A percentile compares a stretch with the other conserved stretches of the same genome.
phyloP scores from a whole-genome alignment of 2,113 vertebrate genomes.

The Baryphthengus martii region DNA sequence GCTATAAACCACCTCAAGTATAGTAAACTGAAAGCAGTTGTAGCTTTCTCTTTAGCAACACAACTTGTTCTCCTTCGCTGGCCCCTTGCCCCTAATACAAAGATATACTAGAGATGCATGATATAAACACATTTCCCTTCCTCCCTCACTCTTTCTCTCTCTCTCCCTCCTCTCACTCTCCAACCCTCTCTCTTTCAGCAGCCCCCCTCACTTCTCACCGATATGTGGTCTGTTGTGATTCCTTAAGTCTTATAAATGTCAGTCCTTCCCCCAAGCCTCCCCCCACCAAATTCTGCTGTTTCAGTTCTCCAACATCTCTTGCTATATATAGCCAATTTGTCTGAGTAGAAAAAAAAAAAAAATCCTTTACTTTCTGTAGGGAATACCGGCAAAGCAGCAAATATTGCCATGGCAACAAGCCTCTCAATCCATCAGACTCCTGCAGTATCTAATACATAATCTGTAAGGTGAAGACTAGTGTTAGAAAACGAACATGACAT shows the following conservation, averaged over 20 bases:
- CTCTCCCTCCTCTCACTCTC: background rate
- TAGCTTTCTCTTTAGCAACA: background rate
- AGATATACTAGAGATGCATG: background rate
- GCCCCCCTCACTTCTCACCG: background rate
- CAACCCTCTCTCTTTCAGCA: background rate
- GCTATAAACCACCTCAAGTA: background rate
- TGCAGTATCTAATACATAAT: conserved; percentile 74
- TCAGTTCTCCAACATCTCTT: conserved; percentile 47
- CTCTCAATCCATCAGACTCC: conserved; percentile 75
- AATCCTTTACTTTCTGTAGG: conserved; percentile 73
- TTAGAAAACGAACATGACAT: conserved; percentile 25
- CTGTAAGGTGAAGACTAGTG: conserved; percentile 39
- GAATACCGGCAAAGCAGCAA: conserved; percentile 83
- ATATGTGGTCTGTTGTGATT: background rate
- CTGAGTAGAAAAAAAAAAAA: conserved; percentile 55
- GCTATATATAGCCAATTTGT: conserved; percentile 61
- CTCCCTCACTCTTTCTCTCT: too few species aligned
- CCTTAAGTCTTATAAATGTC: background rate
- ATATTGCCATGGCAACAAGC: conserved; percentile 86
- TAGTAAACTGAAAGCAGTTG: background rate
- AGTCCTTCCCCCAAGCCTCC: conserved; percentile 1
- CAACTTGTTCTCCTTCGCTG: background rate
- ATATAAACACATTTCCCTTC: background rate
- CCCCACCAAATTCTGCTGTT: conserved; percentile 42
- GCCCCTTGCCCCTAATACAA: background rate